phyloP scores from a whole-genome alignment of 2,888 invertebrate genomes.

The Hemaris fuciformis region DNA sequence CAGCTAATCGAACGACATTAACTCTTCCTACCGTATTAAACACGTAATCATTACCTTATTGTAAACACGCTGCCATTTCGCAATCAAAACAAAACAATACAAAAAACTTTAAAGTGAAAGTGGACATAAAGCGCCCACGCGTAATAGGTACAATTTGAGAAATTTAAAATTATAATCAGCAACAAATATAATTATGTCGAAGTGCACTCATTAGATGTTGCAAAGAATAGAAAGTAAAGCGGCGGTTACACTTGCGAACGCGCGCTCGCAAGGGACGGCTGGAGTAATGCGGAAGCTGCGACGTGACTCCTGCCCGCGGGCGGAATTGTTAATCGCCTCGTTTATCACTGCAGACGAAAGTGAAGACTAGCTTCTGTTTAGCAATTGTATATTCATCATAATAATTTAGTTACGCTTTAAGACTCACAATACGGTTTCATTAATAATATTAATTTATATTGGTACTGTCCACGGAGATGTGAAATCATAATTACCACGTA shows the following conservation, averaged over 20 bases:
- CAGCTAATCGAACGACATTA: slow-evolving; percentile 8
- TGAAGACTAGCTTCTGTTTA: slow-evolving; percentile 62
- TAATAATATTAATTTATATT: background rate
- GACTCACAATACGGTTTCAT: background rate
- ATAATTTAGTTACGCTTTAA: slow-evolving; percentile 19
- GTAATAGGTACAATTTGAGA: slow-evolving; percentile 34
- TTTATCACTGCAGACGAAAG: slow-evolving; percentile 66
- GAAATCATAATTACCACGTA: background rate
- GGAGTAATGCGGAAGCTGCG: slow-evolving; percentile 63
- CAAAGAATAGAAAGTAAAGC: slow-evolving; percentile 51
- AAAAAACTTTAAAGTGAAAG: slow-evolving; percentile 46
- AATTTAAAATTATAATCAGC: slow-evolving; percentile 52
- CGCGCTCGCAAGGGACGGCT: slow-evolving; percentile 45
- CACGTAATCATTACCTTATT: background rate
- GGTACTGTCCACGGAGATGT: background rate
- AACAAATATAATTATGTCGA: slow-evolving; percentile 16
- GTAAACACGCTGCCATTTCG: background rate
- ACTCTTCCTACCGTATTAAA: slow-evolving; percentile 8
- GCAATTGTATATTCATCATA: slow-evolving; percentile 39
- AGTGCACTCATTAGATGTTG: slow-evolving; percentile 31
- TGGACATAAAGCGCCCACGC: slow-evolving; percentile 37
- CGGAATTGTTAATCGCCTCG: slow-evolving; percentile 65
- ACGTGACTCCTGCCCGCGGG: slow-evolving; percentile 64
- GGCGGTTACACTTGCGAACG: slow-evolving; percentile 27
- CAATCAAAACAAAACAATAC: slow-evolving; percentile 16